Conservation (phyloP, 2,113 vertebrate species). For the Ochotona princeps region DNA sequence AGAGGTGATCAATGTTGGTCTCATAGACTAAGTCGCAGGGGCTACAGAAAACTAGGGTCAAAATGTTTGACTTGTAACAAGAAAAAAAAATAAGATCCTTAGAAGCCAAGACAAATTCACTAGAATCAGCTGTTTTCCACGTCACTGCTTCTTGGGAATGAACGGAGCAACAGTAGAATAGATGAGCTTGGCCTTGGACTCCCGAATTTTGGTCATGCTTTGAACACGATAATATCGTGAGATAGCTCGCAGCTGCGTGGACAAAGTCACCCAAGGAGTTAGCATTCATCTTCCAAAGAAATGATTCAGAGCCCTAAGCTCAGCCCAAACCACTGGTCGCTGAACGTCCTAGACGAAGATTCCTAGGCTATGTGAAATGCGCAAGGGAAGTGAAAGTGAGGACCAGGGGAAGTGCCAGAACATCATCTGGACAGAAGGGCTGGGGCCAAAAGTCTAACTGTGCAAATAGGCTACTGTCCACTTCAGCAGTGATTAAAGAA, state of each 20-base stretch:
- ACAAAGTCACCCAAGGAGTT: background rate
- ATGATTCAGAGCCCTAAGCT: background rate
- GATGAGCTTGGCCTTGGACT: background rate
- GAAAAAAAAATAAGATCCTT: background rate
- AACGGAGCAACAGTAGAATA: background rate
- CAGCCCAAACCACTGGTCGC: background rate
- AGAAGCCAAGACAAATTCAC: background rate
- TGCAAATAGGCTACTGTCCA: background rate
- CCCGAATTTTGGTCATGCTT: background rate
- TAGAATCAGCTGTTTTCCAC: background rate
- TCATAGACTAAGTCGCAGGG: background rate
- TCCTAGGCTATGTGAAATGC: background rate
- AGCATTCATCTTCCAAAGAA: background rate
- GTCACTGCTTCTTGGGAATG: background rate
- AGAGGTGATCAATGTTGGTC: background rate
- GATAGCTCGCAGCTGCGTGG: too few relatives aligned
- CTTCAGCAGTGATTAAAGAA: background rate
- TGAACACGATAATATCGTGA: background rate
- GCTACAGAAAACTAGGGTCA: background rate
- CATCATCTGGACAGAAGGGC: background rate
- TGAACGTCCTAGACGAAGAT: background rate
- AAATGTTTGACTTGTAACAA: background rate
- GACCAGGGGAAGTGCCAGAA: background rate
- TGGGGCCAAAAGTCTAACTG: background rate
- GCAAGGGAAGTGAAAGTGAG: background rate